phyloP scores from a whole-genome alignment of 2,888 invertebrate genomes.

The Bruchidius siliquastri region DNA sequence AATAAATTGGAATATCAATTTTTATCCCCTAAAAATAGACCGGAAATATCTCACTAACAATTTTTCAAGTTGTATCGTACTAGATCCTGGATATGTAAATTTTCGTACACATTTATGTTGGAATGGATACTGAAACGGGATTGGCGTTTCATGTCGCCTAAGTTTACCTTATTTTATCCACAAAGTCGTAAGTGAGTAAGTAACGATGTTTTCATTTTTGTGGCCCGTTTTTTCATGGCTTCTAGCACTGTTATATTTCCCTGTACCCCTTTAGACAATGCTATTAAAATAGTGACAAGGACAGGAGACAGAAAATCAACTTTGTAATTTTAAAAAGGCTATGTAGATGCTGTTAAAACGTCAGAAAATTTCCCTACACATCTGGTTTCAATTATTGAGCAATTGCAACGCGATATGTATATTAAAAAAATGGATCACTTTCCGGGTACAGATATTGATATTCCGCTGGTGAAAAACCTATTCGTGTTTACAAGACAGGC shows the following conservation, averaged over 20 bases:
- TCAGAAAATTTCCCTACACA: too few relatives aligned
- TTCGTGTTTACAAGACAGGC: too few relatives aligned
- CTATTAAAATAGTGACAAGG: too few relatives aligned
- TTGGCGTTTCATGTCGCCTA: not conserved
- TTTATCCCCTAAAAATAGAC: not conserved
- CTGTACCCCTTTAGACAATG: too few relatives aligned
- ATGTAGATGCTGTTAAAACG: too few relatives aligned
- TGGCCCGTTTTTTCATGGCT: not conserved
- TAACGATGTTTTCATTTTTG: not conserved
- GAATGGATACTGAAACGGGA: not conserved
- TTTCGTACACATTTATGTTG: not conserved
- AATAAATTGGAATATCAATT: not conserved
- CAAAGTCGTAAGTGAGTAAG: not conserved
- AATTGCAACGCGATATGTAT: too few relatives aligned
- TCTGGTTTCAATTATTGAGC: too few relatives aligned
- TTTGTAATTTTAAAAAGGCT: too few relatives aligned
- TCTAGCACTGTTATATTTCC: not conserved
- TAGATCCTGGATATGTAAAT: not conserved
- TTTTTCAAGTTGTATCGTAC: not conserved
- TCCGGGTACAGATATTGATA: too few relatives aligned
- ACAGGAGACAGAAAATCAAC: too few relatives aligned
- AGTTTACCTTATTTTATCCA: not conserved
- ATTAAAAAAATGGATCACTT: too few relatives aligned
- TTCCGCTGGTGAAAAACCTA: too few relatives aligned
- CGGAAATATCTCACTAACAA: not conserved